Conservation (phyloP, 2,888 invertebrate genomes). For the Byasa hedistus region DNA sequence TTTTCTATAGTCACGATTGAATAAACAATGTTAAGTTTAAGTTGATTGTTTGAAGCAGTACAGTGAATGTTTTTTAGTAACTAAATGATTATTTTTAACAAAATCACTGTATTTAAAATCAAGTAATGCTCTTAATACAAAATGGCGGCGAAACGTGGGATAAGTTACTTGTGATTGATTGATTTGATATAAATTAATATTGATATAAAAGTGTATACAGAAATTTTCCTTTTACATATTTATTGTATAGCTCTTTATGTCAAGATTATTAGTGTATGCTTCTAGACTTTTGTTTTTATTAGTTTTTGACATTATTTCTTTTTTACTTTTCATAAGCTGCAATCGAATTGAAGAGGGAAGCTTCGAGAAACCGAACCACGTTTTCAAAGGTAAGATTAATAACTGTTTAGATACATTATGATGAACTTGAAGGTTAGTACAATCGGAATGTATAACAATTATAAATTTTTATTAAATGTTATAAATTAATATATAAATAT, state of each 20-base stretch:
- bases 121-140: background rate
- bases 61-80: background rate
- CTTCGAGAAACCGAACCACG: background rate
- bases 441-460: too few relatives aligned
- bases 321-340: background rate
- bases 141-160: background rate
- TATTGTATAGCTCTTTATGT: background rate
- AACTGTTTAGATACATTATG: background rate
- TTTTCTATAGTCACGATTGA: too few relatives aligned
- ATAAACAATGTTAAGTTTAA: too few relatives aligned
- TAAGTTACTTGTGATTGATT: background rate
- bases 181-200: background rate
- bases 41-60: background rate
- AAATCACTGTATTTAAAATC: background rate
- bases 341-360: background rate
- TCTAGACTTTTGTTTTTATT: background rate
- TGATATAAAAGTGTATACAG: too few relatives aligned
- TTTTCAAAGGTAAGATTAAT: background rate
- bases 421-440: too few relatives aligned
- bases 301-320: background rate
- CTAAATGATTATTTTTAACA: background rate
- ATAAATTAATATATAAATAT: too few relatives aligned
- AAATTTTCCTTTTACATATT: too few relatives aligned
- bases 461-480: too few relatives aligned
- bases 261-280: background rate